A percentile compares a stretch with the other conserved stretches of the same genome.
phyloP scores from a whole-genome alignment of 2,797 vertebrate species.

The Pipistrellus nathusii region DNA sequence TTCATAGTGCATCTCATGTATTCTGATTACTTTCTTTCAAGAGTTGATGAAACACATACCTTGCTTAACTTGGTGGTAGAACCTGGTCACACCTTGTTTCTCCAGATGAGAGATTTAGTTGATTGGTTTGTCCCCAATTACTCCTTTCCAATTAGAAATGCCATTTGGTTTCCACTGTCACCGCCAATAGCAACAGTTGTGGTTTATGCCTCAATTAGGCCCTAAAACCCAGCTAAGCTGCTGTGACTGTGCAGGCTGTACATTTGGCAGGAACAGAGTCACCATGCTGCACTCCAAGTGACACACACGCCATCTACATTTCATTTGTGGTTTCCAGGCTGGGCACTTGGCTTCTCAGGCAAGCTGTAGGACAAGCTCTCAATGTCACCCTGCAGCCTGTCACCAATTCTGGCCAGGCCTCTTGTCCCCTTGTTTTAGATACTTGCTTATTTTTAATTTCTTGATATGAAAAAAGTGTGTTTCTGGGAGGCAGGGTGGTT shows the following conservation, averaged over 20 bases:
- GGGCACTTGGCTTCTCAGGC: constrained; percentile 46
- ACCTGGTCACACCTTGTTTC: neutral
- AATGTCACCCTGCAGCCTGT: neutral
- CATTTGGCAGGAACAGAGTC: constrained; percentile 11
- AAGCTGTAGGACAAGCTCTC: constrained; percentile 4
- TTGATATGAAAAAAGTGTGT: neutral
- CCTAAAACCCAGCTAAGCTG: constrained; percentile 58
- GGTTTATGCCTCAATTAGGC: constrained; percentile 37
- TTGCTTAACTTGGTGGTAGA: neutral
- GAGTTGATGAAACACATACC: neutral
- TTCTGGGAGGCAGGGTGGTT: neutral
- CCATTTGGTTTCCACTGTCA: neutral
- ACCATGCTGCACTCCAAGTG: neutral
- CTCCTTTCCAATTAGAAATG: constrained; percentile 17
- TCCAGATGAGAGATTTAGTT: neutral
- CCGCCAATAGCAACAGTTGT: neutral
- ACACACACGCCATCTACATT: neutral
- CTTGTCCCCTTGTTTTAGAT: neutral
- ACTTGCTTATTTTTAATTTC: neutral
- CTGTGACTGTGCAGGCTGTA: constrained; percentile 42
- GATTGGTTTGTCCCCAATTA: neutral
- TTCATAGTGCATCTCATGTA: neutral
- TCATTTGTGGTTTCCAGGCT: constrained; percentile 25
- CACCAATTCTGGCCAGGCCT: neutral
- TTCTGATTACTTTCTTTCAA: neutral